A percentile compares a stretch with the other conserved stretches of the same genome.
Evolutionary conservation across 92 coral and sea anemone species (phyloP).

Genomic region (Pocillopora grandis): DNA sequence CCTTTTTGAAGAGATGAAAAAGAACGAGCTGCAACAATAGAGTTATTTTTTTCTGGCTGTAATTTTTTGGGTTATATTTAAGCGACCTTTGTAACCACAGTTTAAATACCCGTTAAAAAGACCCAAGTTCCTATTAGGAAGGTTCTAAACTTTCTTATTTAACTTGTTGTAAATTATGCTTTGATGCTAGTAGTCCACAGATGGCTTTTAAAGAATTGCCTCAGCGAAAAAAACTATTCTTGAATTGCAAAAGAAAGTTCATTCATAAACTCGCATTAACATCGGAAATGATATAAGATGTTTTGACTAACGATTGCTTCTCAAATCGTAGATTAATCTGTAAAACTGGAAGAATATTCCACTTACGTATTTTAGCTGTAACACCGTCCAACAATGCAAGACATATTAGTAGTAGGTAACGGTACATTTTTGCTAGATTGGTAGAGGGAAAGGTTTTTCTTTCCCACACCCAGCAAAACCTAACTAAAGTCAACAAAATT

Average conservation of each 20-base stretch:
- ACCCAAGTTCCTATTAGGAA: too few species aligned
- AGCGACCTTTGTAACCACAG: too few species aligned
- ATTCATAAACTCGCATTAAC: background rate
- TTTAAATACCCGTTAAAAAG: too few species aligned
- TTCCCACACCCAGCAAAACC: conserved; percentile 43
- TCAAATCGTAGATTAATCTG: background rate
- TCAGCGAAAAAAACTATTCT: background rate
- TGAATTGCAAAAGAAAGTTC: background rate
- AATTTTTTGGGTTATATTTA: too few species aligned
- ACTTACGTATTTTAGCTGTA: conserved; percentile 29
- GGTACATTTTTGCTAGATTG: conserved; percentile 30
- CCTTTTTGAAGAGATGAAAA: background rate
- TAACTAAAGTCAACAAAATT: conserved; percentile 46
- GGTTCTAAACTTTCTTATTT: too few species aligned
- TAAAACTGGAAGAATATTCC: background rate
- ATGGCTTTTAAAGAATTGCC: too few species aligned
- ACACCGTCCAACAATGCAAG: conserved; percentile 4
- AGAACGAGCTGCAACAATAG: background rate
- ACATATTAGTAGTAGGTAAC: conserved; percentile 10
- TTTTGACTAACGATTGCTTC: background rate
- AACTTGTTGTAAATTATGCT: too few species aligned
- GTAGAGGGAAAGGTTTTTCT: conserved; percentile 33
- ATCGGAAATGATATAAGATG: background rate
- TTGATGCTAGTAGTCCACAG: too few species aligned
- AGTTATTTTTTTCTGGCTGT: too few species aligned